A percentile compares a stretch with the other conserved stretches of the same genome.
Evolutionary conservation across 1,140 invertebrate species (phyloP).

Genomic region (Frieseomelitta varia): DNA sequence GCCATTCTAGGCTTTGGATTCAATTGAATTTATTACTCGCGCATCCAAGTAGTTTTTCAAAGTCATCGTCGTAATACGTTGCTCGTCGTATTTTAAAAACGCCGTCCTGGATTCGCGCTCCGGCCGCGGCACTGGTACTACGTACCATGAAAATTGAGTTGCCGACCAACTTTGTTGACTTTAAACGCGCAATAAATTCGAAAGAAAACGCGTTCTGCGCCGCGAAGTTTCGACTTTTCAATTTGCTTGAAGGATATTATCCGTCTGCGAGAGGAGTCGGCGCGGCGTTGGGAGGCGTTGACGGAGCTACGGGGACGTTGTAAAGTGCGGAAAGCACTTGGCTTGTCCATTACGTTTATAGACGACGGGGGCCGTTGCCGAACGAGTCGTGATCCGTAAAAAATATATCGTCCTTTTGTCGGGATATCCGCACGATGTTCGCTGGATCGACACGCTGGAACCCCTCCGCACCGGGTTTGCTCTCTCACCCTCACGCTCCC

Average conservation of each 20-base stretch:
- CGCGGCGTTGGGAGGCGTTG: not conserved
- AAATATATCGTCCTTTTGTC: constrained; percentile 63
- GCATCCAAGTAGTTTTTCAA: constrained; percentile 14
- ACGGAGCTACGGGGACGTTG: not conserved
- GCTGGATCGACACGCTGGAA: constrained; percentile 36
- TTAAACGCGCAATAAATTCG: constrained; percentile 22
- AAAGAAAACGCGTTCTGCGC: not conserved
- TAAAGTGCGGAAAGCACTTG: constrained; percentile 40
- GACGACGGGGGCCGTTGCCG: constrained; percentile 25
- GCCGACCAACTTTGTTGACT: constrained; percentile 1
- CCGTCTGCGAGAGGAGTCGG: not conserved
- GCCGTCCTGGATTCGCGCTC: not conserved
- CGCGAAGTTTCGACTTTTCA: constrained; percentile 18
- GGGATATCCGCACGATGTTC: constrained; percentile 11
- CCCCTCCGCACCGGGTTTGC: constrained; percentile 29
- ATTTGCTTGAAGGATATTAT: constrained; percentile 22
- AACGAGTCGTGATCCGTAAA: constrained; percentile 36
- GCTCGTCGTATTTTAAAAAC: constrained; percentile 30
- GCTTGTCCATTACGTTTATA: constrained; percentile 43
- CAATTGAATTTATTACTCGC: constrained; percentile 18
- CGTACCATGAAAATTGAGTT: constrained; percentile 11
- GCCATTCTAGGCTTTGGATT: not conserved
- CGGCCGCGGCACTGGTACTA: too few species aligned
- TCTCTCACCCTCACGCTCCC: constrained; percentile 48
- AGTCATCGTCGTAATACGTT: constrained; percentile 1